Conservation (phyloP, 2,797 vertebrate genomes). For the Tolypeutes matacus region DNA sequence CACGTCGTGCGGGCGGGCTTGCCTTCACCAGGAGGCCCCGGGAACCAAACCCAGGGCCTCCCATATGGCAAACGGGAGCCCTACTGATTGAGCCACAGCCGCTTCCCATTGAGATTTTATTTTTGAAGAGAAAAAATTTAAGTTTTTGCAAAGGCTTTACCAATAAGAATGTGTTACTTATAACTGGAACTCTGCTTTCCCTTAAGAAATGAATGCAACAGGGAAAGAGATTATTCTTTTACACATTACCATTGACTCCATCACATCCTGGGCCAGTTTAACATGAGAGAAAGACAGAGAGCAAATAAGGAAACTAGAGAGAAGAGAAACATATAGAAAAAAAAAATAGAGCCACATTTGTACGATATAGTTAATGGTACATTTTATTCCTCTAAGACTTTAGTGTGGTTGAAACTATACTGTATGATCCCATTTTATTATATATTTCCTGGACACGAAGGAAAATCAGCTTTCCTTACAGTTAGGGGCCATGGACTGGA, state of each 20-base stretch:
- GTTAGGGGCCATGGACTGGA: neutral
- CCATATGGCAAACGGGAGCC: too few species aligned
- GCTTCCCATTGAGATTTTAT: too few species aligned
- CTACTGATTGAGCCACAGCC: too few species aligned
- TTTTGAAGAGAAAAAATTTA: conserved; percentile 49
- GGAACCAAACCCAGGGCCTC: too few species aligned
- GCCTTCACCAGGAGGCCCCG: too few species aligned
- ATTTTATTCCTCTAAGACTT: conserved; percentile 49
- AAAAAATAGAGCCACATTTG: neutral
- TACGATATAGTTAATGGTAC: neutral
- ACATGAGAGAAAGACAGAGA: conserved; percentile 26
- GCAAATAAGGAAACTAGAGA: neutral
- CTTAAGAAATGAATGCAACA: conserved; percentile 37
- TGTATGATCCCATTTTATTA: neutral
- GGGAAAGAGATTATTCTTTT: conserved; percentile 18
- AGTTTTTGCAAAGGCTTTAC: conserved; percentile 46
- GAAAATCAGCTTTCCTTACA: neutral
- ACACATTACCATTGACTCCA: neutral
- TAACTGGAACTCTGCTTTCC: neutral
- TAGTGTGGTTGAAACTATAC: neutral
- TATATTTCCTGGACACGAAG: neutral
- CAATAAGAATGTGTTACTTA: conserved; percentile 44
- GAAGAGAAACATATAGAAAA: neutral
- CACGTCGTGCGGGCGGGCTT: too few species aligned
- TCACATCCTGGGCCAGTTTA: neutral